Base-by-base conservation (phyloP, 1,140 invertebrate species). In the Cydia strobilella region DNA sequence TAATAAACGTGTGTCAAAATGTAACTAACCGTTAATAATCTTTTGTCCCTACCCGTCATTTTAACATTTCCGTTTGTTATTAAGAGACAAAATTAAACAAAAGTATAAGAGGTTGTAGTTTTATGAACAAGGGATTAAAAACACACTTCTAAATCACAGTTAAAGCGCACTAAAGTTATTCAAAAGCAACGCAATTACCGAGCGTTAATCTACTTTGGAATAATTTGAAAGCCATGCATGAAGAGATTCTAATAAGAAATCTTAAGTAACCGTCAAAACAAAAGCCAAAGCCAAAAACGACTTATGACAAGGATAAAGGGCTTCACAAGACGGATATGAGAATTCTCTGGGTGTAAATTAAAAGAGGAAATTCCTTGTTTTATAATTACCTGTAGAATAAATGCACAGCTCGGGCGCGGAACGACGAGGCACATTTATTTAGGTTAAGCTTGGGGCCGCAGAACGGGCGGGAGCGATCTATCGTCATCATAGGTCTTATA, bases 341-440 rank as follows among this genome's bases (percentile, higher is more conserved):
- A 69, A 39, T 39, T 66, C 25, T 12, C 7, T 9, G 65, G 12
- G 65, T 39, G 65, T 35, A 69, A 69, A 69, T 69, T 69, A 69
- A 69, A 69, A 69, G 65, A 35, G 27, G 65, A 69, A 69, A 42
- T 69, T 69, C 65, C 65, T 69, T 35, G 65, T 35, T n/a, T 69
- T 69, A 69, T 69, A 69, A 69, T 69, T 69, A 69, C 65, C 65
- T 35, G 25, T 15, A n/a, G 65, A 27, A 39, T 69, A 69, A 69
- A 39, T 69, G 65, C 31, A 69, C 5, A 20, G 54, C 20, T 20
- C 20, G 54, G 20, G 63, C 15, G 27, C 35, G 65, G 31, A 27
- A 27, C 63, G 25, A 39, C 65, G 27, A 18, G n/a, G 65, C 65
- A 39, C 65, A 69, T 69, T 39, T 69, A 69, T 69, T 69, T 42